Evolutionary conservation across 2,888 invertebrate genomes (phyloP).

Genomic region (Cerastoderma edule): DNA sequence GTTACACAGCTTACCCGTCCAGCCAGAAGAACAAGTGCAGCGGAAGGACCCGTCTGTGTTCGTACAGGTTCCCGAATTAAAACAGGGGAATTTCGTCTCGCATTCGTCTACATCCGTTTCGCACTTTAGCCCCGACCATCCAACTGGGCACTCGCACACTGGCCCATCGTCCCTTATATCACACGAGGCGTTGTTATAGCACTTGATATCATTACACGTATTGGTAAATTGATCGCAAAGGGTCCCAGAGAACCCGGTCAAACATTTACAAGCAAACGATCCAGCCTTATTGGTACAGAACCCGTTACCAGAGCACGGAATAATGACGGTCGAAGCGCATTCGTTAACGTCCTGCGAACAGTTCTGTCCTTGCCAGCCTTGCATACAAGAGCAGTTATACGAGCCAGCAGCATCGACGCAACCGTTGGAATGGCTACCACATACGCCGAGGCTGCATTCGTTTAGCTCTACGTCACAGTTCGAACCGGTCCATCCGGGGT

Average conservation of each 20-base stretch:
- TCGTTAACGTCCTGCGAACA: constrained; percentile 46
- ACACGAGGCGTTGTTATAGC: constrained; percentile 57
- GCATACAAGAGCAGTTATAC: constrained; percentile 34
- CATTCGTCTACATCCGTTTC: constrained; percentile 55
- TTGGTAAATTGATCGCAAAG: constrained; percentile 26
- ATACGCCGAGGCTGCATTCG: constrained; percentile 35
- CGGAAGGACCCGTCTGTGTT: constrained; percentile 45
- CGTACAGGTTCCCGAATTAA: constrained; percentile 37
- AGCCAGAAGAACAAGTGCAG: constrained; percentile 49
- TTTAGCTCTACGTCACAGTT: constrained; percentile 41
- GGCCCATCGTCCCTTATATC: constrained; percentile 36
- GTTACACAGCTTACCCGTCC: constrained; percentile 42
- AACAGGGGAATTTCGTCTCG: constrained; percentile 29
- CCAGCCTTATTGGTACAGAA: constrained; percentile 48
- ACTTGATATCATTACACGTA: constrained; percentile 37
- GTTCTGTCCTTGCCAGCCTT: constrained; percentile 37
- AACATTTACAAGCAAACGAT: constrained; percentile 46
- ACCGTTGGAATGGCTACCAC: constrained; percentile 26
- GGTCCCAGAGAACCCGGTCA: constrained; percentile 32
- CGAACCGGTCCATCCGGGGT: constrained; percentile 43
- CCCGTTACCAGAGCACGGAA: constrained; percentile 45
- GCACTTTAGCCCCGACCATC: constrained; percentile 48
- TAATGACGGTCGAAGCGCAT: constrained; percentile 49
- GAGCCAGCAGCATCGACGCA: constrained; percentile 25
- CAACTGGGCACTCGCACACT: constrained; percentile 52